Base-by-base conservation (phyloP, 2,113 vertebrate genomes). In the Suricata suricatta region DNA sequence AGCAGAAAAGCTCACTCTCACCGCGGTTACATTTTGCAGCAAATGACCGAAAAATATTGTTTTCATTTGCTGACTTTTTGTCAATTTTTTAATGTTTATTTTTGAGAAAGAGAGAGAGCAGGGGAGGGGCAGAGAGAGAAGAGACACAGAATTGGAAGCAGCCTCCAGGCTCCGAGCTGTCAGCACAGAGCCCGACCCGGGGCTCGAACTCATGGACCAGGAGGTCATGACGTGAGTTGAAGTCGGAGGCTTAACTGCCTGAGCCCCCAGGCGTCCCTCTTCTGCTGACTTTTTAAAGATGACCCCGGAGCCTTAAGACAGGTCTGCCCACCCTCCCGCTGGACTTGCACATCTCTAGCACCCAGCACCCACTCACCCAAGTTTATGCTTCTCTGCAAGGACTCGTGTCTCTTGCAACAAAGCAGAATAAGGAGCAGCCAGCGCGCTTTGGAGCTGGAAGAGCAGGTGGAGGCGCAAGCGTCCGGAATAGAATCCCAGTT, bases 341-440 rank as follows among this genome's bases (percentile, higher is more conserved):
- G 11, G 38, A n/a, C 29, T 38, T 9, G 7, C 13, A 12, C 7
- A 7, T 54, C 25, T 9, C 31, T 0, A 3, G 44, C 6, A 1
- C 72, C 31, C 1, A 3, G 44, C 6, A 1, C 72, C 41, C 3
- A 19, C n/a, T 31, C 52, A 33, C 10, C 52, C 33, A 33, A 21
- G 25, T 2, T 5, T 13, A 23, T 6, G 6, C 41, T 38, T 68
- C 33, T 11, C 27, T 27, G 64, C 9, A 14, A 88, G 31, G 64
- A 17, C 47, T 41, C 35, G 0, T 1, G 38, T 60, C 41, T 79
- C 47, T 25, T n/a, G 3, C 8, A 72, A 57, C 16, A 19, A 2
- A 16, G 66, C 79, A 27, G 72, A 47, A 8, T 8, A 44, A 57
- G 41, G 1, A 52, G 3, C 35, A 64, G 68, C 16, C 29, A 38